These are phyloP conservation scores for Umimayanthus chanpuru DNA, from an alignment of 92 coral and sea anemone species.

Conservation along the genomic window DNA sequence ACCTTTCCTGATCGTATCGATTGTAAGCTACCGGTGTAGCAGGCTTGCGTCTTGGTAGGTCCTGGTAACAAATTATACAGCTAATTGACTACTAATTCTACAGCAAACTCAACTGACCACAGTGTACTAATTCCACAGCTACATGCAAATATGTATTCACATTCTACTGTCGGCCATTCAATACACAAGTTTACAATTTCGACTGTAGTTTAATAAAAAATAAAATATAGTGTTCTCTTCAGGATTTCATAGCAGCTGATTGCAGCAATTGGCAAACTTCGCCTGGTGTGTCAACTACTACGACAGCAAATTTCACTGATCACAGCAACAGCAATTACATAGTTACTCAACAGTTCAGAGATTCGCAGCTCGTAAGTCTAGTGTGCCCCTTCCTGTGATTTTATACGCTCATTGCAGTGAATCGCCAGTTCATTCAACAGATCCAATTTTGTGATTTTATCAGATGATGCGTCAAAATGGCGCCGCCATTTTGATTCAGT, in stretches of 20 bases:
- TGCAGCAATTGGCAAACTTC: too few species aligned
- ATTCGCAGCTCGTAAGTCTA: too few species aligned
- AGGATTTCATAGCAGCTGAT: not conserved
- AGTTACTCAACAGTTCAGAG: too few species aligned
- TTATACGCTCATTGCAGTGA: too few species aligned
- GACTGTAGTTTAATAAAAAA: not conserved
- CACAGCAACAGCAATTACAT: too few species aligned
- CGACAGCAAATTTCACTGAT: too few species aligned
- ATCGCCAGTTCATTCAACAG: too few species aligned
- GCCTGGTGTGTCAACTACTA: too few species aligned
- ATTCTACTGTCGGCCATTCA: not conserved
- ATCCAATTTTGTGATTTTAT: too few species aligned
- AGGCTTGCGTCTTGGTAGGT: slow-evolving; percentile 79
- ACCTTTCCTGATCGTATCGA: slow-evolving; percentile 98
- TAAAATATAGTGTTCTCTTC: not conserved
- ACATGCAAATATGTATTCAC: not conserved
- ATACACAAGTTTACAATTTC: not conserved
- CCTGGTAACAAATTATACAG: slow-evolving; percentile 52
- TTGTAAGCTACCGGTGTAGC: slow-evolving; percentile 93
- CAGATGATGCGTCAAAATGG: too few species aligned
- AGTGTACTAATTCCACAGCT: not conserved
- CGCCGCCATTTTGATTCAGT: too few species aligned
- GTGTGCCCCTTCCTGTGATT: too few species aligned
- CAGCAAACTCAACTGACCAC: not conserved
- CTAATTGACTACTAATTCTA: not conserved